These are phyloP conservation scores for Dipodomys ordii DNA, from an alignment of 2,113 vertebrate genomes.

Conservation along the genomic window DNA sequence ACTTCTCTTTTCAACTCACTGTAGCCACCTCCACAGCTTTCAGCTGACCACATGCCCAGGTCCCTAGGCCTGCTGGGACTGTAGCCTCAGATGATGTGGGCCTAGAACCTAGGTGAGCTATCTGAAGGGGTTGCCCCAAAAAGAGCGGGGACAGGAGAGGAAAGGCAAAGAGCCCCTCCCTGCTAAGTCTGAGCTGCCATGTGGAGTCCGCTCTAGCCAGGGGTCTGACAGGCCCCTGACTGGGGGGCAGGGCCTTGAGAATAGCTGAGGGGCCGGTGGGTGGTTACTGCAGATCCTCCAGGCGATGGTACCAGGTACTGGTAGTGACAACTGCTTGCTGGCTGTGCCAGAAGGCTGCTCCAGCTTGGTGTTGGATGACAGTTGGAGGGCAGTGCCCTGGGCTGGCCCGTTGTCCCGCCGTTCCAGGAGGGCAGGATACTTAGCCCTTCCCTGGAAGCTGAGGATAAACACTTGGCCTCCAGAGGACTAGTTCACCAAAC, in stretches of 20 bases:
- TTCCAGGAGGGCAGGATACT: constrained; percentile 49
- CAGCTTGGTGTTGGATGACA: neutral
- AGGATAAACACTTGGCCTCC: constrained; percentile 38
- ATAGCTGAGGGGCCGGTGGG: neutral
- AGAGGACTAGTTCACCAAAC: constrained; percentile 70
- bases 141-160: neutral
- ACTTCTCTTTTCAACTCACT: constrained; percentile 12
- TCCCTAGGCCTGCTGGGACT: neutral
- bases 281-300: constrained; percentile 63
- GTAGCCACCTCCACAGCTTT: neutral
- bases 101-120: neutral
- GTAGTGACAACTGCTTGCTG: constrained; percentile 48
- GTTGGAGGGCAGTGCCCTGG: constrained; percentile 15
- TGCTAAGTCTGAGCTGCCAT: constrained; percentile 52
- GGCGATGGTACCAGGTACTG: constrained; percentile 49
- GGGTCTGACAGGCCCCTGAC: neutral
- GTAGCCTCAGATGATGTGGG: constrained; percentile 8
- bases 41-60: neutral
- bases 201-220: neutral
- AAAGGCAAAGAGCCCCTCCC: neutral
- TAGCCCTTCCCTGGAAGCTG: constrained; percentile 44
- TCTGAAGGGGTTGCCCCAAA: neutral
- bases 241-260: neutral
- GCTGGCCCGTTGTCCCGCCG: constrained; percentile 26
- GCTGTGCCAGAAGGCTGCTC: constrained; percentile 45